Conservation (phyloP, 2,797 vertebrate genomes). For the Buphagus erythrorhynchus region DNA sequence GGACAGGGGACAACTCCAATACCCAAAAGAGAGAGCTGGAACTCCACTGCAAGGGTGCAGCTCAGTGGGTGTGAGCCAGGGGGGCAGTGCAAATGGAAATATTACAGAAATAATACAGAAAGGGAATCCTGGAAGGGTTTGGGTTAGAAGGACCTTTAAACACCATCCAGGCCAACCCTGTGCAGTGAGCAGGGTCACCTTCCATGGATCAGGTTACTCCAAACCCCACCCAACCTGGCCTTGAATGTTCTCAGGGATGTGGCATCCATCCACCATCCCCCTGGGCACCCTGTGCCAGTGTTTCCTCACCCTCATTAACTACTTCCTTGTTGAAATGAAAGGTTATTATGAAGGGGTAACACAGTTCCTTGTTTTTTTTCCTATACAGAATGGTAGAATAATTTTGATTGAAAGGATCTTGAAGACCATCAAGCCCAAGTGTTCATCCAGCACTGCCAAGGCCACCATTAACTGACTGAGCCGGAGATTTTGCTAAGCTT, state of each 20-base stretch:
- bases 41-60: neutral
- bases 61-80: neutral
- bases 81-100: neutral
- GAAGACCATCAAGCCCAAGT: neutral
- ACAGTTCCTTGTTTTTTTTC: neutral
- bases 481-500: neutral
- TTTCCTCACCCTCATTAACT: neutral
- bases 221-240: neutral
- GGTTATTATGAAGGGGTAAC: neutral
- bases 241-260: neutral
- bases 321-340: neutral
- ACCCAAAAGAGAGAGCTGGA: neutral
- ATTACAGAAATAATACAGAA: neutral
- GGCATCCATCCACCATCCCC: neutral
- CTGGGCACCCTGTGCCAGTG: neutral
- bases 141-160: neutral
- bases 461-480: neutral
- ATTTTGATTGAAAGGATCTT: neutral
- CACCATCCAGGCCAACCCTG: neutral
- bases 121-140: rapidly evolving
- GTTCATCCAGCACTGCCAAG: neutral
- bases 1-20: neutral
- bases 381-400: rapidly evolving
- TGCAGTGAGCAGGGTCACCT: neutral
- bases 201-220: neutral